phyloP scores from a whole-genome alignment of 2,797 vertebrate species.

The Trachops cirrhosus region DNA sequence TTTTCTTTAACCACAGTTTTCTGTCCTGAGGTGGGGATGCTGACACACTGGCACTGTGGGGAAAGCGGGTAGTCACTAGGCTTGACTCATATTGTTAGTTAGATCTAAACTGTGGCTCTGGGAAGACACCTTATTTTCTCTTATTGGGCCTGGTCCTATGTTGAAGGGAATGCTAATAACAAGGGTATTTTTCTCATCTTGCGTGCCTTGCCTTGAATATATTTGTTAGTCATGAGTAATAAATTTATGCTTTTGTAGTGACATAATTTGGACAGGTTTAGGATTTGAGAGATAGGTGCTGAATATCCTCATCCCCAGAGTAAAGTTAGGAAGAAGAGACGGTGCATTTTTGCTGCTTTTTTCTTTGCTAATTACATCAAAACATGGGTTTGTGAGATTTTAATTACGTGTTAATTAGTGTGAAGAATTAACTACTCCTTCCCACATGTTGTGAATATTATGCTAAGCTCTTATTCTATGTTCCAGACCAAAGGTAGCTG shows the following conservation, averaged over 20 bases:
- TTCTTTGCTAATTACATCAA: not conserved
- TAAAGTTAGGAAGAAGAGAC: not conserved
- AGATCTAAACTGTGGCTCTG: not conserved
- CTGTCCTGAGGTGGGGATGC: not conserved
- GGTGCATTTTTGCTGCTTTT: not conserved
- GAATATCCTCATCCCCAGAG: not conserved
- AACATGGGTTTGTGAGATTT: not conserved
- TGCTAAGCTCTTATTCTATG: not conserved
- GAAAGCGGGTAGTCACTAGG: not conserved
- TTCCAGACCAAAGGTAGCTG: not conserved
- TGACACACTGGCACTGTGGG: not conserved
- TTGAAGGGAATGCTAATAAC: not conserved
- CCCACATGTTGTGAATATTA: not conserved
- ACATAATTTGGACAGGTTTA: not conserved
- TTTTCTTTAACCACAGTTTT: not conserved
- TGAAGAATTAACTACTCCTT: not conserved
- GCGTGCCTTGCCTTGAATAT: not conserved
- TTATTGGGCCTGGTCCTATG: not conserved
- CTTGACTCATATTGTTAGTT: not conserved
- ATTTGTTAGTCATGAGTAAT: not conserved
- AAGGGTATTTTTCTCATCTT: not conserved
- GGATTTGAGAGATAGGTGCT: not conserved
- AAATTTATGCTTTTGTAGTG: not conserved
- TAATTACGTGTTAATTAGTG: not conserved
- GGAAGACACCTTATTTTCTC: not conserved